Base-by-base conservation (phyloP, 1,140 invertebrate genomes). In the Drosophila elegans region DNA sequence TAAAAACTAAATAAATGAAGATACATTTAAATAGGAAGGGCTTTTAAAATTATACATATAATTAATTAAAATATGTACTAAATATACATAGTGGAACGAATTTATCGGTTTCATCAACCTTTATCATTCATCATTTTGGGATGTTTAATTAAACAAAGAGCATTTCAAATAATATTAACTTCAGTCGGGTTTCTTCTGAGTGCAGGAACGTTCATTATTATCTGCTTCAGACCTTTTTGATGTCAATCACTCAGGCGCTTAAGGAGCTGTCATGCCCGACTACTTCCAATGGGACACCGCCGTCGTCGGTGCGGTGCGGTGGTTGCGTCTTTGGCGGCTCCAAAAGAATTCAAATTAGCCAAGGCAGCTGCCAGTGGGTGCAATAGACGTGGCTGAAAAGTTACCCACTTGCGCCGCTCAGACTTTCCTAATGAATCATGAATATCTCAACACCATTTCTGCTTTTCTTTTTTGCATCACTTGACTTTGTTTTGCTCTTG, bases 291-390 rank as follows among this genome's bases (percentile, higher is more conserved):
- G 77, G 81, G 84, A 74, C 49, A 21, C 21, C 42, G 12, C 36
- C 42, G 32, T 11, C 38, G n/a, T 13, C n/a, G 45, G 44, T 34
- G n/a, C n/a, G 59, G 60, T 48, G 46, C 36, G 45, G 45, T 39
- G 57, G 57, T 13, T 29, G 49, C 48, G 25, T 74, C 54, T 73
- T 46, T 61, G 78, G 49, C 63, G 74, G 69, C 78, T 64, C 78
- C 77, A 84, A 90, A 89, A 78, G 85, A 89, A 89, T 89, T 89
- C 74, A 89, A 89, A 89, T 89, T 89, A 89, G 84, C 76, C 80
- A 89, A 67, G 73, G 64, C 80, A 62, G 52, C 71, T 74, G 72
- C 49, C 72, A 62, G 49, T 67, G 46, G 74, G 55, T 85, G 74
- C 78, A 72, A 67, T 79, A 68, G 75, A 75, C 79, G 63, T 55